Evolutionary conservation across 2,888 invertebrate species (phyloP), one percentile per base, ranked within the genome.

Genomic region (Brenthis hecate): DNA sequence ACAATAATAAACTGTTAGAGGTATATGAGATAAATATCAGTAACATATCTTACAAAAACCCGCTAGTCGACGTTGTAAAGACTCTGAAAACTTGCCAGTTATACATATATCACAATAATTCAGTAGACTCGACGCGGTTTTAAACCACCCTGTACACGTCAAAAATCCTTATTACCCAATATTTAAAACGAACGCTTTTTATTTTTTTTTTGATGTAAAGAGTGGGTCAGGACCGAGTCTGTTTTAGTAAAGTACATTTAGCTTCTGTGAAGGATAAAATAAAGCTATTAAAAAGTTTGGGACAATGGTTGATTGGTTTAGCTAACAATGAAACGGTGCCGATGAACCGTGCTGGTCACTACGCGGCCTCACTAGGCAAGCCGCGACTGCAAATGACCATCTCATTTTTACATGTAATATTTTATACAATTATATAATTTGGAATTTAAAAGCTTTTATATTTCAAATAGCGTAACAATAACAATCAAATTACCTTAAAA

Each of bases 1-100:
- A 91, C 89, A 90, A 87, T 86, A 87, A 89, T 87, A 87, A 86
- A 88, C 86, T 86, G 87, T 88, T 84, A 85, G 84, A 85, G 82
- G 83, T 86, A 86, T 82, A 82, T 81, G 82, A 79, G 81, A 83
- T 80, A 80, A 85, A 83, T 78, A 85, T 81, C 77, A 79, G 77
- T 77, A 80, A 81, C 78, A 82, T 77, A 76, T 84, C 81, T 77
- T 81, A 79, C 81, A 86, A 89, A 88, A 88, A 82, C 83, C 82
- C 82, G 81, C 87, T 80, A 84, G 81, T 81, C 84, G 81, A 81
- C 82, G 76, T 76, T 89, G 88, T 89, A 89, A 87, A 91, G 84
- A 87, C 82, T 87, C 87, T 80, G 91, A 89, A 89, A 89, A 82
- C 82, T 83, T 81, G 82, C 82, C 81, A 81, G 81, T 78, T 85